Evolutionary conservation across 2,888 invertebrate genomes (phyloP), one percentile per base, ranked within the genome.

Genomic region (Chrysina gloriosa): DNA sequence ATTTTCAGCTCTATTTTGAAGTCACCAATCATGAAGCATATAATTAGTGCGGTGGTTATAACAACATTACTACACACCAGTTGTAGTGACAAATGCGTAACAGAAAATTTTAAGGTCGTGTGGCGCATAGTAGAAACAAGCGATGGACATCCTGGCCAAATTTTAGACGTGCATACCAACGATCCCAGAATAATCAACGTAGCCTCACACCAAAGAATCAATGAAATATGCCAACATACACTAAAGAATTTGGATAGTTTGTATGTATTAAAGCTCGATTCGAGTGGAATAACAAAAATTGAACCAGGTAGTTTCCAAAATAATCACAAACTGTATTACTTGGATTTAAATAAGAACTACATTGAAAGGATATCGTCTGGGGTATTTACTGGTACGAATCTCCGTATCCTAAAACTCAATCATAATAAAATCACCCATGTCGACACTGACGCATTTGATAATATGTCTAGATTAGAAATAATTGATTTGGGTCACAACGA

Each of bases 281-380:
- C 70, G 27, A 71, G 77, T 67, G 70, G 70, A 27, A 75, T 78
- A 42, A 61, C 63, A 16, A 74, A 77, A 9, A 72, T 78, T 25
- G 69, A 75, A 52, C 73, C 74, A n/a, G 76, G 75, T n/a, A 76
- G 77, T 25, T 78, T 78, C 61, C 68, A 69, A 19, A 75, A 77
- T 31, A 66, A 78, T 4, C 69, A 75, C 1, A 73, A 73, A 34
- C 63, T 78, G 2, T 76, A 76, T 39, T 52, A 74, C 14, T 70
- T 78, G 3, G 73, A 75, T 69, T 69, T 78, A 9, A 72, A 69
- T 42, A 69, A 71, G 23, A 78, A 78, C 36, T 67, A 75, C 45
- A 72, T 78, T 9, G 69, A 67, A 61, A 68, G 70, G 39, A 73
- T 78, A 11, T 34, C 71, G n/a, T 72, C 72, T 48, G 77, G 77